These are phyloP conservation scores for Pyrgilauda ruficollis DNA, from an alignment of 2,113 vertebrate species.

Conservation along the genomic window DNA sequence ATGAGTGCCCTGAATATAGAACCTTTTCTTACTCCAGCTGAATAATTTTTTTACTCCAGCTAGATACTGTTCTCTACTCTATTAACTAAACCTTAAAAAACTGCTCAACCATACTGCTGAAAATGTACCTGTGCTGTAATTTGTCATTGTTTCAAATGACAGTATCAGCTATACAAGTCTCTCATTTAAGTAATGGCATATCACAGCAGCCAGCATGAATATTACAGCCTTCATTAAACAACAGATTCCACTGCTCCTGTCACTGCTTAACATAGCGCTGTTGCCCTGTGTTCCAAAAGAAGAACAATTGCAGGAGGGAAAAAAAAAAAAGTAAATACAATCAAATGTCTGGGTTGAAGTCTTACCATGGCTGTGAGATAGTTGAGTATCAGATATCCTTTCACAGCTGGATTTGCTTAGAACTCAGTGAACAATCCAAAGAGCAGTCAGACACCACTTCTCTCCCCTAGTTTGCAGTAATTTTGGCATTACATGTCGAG, in stretches of 20 bases:
- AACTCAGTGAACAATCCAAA: neutral
- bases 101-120: neutral
- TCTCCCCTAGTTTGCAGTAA: neutral
- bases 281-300: neutral
- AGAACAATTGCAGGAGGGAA: neutral
- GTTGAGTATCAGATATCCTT: neutral
- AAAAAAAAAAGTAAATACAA: neutral
- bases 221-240: neutral
- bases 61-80: neutral
- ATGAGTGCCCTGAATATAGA: neutral
- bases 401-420: slow-evolving; percentile 12
- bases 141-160: neutral
- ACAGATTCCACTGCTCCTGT: neutral
- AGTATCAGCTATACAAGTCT: neutral
- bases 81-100: neutral
- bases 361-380: neutral
- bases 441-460: neutral
- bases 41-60: neutral
- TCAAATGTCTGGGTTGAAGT: neutral
- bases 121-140: neutral
- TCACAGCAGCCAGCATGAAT: neutral
- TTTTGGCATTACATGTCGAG: neutral
- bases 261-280: neutral
- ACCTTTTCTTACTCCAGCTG: neutral
- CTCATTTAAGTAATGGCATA: neutral